Evolutionary conservation across 2,797 vertebrate genomes (phyloP).

Genomic region (Lepus oiostolus): DNA sequence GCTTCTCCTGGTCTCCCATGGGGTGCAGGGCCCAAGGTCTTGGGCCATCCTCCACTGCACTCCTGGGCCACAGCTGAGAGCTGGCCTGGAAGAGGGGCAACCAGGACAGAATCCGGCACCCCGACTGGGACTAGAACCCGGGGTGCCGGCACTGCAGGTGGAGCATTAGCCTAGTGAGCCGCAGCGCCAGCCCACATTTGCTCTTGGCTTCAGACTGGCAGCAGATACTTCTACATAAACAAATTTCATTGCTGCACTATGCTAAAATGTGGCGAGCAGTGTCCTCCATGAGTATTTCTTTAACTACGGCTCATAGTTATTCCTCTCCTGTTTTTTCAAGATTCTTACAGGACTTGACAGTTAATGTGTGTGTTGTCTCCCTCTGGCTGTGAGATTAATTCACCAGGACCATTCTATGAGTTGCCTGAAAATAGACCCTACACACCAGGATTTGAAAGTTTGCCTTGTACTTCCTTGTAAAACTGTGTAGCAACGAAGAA

Average conservation of each 20-base stretch:
- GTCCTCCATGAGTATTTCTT: neutral
- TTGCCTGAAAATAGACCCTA: neutral
- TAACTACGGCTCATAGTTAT: neutral
- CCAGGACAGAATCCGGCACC: too few relatives aligned
- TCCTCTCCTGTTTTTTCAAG: neutral
- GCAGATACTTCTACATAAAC: neutral
- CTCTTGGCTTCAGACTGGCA: neutral
- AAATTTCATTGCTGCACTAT: neutral
- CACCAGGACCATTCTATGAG: neutral
- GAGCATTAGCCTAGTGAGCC: too few relatives aligned
- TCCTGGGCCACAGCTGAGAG: too few relatives aligned
- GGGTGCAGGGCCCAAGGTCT: too few relatives aligned
- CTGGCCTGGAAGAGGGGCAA: too few relatives aligned
- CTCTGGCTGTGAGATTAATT: constrained; percentile 26
- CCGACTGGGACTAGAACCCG: too few relatives aligned
- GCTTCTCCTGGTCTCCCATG: too few relatives aligned
- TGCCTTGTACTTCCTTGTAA: neutral
- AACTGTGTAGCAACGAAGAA: neutral
- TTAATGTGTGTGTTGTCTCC: neutral
- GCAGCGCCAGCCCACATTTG: neutral
- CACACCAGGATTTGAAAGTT: neutral
- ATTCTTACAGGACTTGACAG: neutral
- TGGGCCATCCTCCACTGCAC: too few relatives aligned
- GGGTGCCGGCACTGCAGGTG: too few relatives aligned
- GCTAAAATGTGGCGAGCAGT: constrained; percentile 1